phyloP scores from a whole-genome alignment of 2,113 vertebrate genomes.

The Rhinopomastus cyanomelas region DNA sequence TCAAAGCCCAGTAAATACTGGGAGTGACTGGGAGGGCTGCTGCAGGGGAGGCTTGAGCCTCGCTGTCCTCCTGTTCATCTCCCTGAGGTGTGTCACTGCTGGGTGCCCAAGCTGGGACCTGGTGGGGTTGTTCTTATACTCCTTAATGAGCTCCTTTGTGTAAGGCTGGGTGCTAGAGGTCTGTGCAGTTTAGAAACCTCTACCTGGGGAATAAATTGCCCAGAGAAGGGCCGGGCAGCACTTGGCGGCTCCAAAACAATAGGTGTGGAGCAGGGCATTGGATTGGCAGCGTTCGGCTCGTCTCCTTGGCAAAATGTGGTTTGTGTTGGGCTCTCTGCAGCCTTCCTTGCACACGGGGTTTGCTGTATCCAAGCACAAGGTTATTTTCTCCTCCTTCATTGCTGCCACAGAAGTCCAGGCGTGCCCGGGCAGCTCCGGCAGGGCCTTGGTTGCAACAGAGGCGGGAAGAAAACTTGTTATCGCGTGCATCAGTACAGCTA shows the following conservation, averaged over 20 bases:
- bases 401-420: neutral
- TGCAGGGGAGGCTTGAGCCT: neutral
- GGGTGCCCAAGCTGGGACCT: neutral
- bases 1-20: neutral
- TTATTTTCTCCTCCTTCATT: neutral
- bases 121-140: neutral
- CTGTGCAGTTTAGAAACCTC: neutral
- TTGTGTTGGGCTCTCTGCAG: neutral
- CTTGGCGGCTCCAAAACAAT: too few species aligned
- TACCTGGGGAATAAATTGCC: neutral
- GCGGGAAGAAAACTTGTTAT: neutral
- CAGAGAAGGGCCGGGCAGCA: neutral
- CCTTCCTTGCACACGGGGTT: neutral
- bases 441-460: neutral
- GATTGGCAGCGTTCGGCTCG: too few species aligned
- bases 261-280: too few species aligned
- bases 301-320: too few species aligned
- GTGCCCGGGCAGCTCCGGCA: neutral
- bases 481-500: neutral
- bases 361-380: neutral
- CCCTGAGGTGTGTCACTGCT: fast-evolving
- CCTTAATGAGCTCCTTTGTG: neutral
- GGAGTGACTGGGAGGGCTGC: neutral
- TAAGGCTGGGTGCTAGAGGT: neutral
- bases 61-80: fast-evolving